Conservation (phyloP, 2,113 vertebrate species). For the Tonatia bakeri region DNA sequence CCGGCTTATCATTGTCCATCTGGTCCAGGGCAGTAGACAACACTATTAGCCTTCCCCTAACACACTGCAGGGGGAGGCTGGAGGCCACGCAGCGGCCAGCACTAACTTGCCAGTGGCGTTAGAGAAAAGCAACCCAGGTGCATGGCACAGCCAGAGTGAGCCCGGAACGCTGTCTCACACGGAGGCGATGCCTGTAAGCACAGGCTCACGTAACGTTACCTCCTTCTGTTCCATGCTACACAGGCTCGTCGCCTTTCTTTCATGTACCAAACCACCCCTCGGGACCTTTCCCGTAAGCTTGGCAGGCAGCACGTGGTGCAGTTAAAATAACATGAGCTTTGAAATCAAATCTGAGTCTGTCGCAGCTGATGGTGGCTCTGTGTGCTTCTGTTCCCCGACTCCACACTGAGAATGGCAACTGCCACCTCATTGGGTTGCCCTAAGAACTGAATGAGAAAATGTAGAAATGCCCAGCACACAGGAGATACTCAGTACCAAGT, state of each 20-base stretch:
- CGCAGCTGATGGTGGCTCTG: not conserved
- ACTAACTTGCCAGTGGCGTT: not conserved
- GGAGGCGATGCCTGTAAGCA: not conserved
- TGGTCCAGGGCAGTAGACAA: fast-evolving
- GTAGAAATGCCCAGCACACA: not conserved
- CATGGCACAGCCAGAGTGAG: not conserved
- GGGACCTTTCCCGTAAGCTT: not conserved
- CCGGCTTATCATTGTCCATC: not conserved
- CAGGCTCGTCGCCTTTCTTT: not conserved
- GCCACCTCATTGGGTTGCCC: not conserved
- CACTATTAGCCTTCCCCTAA: not conserved
- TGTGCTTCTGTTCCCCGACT: not conserved
- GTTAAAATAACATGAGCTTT: not conserved
- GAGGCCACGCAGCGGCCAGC: not conserved
- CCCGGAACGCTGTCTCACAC: not conserved
- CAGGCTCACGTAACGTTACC: not conserved
- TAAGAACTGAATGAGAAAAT: not conserved
- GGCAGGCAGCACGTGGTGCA: not conserved
- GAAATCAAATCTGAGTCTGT: not conserved
- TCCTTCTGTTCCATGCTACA: not conserved
- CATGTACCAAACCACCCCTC: not conserved
- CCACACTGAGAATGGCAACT: not conserved
- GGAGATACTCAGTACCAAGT: not conserved
- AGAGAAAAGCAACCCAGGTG: not conserved
- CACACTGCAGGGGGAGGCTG: not conserved